phyloP scores from a whole-genome alignment of 2,113 vertebrate genomes.

The Chlorocebus sabaeus region DNA sequence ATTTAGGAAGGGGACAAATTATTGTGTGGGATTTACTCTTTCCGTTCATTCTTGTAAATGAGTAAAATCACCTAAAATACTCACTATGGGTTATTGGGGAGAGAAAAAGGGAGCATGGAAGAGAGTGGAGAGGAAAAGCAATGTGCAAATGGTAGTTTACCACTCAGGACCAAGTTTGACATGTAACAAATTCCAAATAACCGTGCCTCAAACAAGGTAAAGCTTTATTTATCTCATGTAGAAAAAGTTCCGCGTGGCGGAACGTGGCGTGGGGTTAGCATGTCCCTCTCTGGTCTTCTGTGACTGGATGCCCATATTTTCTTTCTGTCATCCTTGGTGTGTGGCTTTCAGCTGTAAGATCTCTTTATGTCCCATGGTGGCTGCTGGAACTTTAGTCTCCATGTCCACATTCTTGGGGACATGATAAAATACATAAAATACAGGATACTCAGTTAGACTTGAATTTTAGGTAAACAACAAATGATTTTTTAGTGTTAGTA shows the following conservation, averaged over 20 bases:
- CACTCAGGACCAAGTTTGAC: not conserved
- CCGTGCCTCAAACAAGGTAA: not conserved
- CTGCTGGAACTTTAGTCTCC: not conserved
- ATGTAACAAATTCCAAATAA: not conserved
- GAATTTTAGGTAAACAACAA: conserved; percentile 19
- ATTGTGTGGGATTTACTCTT: not conserved
- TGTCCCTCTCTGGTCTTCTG: not conserved
- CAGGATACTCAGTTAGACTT: not conserved
- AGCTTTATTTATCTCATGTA: not conserved
- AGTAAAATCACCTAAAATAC: conserved; percentile 7
- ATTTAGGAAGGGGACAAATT: not conserved
- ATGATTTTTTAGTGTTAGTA: not conserved
- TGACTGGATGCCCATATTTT: not conserved
- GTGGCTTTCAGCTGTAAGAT: not conserved
- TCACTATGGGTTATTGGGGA: not conserved
- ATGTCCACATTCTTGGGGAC: not conserved
- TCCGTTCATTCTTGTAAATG: not conserved
- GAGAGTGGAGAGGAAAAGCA: not conserved
- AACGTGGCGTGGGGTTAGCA: not conserved
- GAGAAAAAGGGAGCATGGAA: not conserved
- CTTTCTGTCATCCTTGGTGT: not conserved
- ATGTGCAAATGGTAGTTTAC: not conserved
- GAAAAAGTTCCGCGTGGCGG: not conserved
- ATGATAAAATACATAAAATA: not conserved
- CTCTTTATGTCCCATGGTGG: not conserved